phyloP scores from a whole-genome alignment of 2,797 vertebrate species.

The Perodicticus potto region DNA sequence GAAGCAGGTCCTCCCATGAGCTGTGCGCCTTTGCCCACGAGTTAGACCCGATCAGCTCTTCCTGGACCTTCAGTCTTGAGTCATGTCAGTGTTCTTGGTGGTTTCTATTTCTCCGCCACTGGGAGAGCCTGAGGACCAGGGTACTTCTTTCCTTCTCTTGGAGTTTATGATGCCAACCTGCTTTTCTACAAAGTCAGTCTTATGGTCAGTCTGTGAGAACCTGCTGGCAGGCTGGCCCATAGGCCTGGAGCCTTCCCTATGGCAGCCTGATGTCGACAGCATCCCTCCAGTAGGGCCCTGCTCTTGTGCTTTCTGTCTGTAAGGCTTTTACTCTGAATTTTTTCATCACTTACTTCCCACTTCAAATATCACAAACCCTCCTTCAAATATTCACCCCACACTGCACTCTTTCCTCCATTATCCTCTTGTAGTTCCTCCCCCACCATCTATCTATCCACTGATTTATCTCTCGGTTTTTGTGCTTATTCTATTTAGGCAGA shows the following conservation, averaged over 20 bases:
- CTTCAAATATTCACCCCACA: no score
- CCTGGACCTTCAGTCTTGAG: neutral
- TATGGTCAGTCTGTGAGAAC: neutral
- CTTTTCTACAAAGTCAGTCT: neutral
- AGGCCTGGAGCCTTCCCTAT: neutral
- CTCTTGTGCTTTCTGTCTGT: neutral
- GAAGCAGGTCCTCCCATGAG: neutral
- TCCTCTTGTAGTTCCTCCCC: neutral
- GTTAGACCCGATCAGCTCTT: neutral
- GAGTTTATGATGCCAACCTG: neutral
- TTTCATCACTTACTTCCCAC: neutral
- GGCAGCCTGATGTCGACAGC: neutral
- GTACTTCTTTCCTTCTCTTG: neutral
- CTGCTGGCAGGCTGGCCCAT: neutral
- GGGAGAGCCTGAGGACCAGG: neutral
- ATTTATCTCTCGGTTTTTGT: neutral
- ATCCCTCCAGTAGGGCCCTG: neutral
- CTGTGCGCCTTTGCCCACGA: neutral
- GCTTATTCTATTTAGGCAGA: conserved; percentile 16
- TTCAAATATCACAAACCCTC: neutral
- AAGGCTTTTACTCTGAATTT: neutral
- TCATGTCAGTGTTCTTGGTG: neutral
- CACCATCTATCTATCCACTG: neutral
- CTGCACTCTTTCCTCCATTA: neutral
- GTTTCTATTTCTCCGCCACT: neutral